Conservation (phyloP, 2,797 vertebrate species). For the Catamblyrhynchus diadema region DNA sequence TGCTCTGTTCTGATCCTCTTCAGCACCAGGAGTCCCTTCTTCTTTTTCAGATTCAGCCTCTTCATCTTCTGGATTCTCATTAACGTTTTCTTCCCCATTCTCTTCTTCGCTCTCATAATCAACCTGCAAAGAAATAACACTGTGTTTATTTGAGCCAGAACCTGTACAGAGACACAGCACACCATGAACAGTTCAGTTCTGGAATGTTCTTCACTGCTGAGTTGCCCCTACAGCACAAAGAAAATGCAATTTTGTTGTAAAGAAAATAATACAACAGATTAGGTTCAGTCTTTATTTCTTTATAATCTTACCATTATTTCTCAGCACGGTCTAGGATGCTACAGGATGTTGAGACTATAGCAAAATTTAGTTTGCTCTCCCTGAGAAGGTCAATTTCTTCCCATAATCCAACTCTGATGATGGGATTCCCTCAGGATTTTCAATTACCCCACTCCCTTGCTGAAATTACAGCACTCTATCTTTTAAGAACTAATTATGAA, state of each 20-base stretch:
- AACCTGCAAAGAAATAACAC: conserved; percentile 73
- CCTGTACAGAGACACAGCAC: neutral
- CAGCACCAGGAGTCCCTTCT: neutral
- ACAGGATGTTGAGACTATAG: neutral
- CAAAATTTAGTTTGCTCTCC: neutral
- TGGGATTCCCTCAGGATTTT: neutral
- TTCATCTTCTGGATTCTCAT: conserved; percentile 57
- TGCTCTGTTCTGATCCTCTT: neutral
- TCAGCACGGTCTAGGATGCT: neutral
- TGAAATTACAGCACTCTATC: neutral
- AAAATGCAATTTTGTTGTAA: neutral
- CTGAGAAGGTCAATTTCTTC: neutral
- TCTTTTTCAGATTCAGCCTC: conserved; percentile 28
- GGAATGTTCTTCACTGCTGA: neutral
- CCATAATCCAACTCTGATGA: neutral
- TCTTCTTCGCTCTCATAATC: conserved; percentile 95
- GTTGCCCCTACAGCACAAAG: neutral
- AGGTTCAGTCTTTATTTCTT: neutral
- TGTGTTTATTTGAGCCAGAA: neutral
- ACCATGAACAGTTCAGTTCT: neutral
- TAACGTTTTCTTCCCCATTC: conserved; percentile 44
- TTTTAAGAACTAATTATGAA: neutral
- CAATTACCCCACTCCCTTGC: neutral
- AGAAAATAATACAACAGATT: neutral
- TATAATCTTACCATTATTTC: neutral